Percentiles rank a stretch among this genome's conserved stretches.
phyloP scores from a whole-genome alignment of 2,888 invertebrate genomes.

The Argyresthia albistria region DNA sequence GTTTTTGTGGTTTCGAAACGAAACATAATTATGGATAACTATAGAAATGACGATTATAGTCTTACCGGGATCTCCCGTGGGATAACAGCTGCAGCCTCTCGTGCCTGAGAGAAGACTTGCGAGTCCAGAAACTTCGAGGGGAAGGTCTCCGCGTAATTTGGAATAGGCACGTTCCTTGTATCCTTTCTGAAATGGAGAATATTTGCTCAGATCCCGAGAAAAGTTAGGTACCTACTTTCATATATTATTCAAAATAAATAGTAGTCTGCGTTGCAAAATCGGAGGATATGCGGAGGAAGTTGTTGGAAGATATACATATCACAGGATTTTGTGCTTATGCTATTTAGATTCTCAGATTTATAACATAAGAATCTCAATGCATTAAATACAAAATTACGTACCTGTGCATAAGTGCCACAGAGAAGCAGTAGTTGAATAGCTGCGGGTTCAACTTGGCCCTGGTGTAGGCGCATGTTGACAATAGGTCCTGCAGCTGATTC shows the following conservation, averaged over 20 bases:
- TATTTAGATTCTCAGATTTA: no score
- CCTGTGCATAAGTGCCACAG: conserved; percentile 84
- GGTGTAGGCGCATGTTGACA: conserved; percentile 78
- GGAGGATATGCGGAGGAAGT: background rate
- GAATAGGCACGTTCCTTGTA: conserved; percentile 71
- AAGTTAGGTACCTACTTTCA: no score
- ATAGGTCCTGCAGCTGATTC: conserved; percentile 72
- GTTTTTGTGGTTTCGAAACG: no score
- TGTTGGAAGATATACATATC: no score
- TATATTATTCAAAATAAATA: conserved; percentile 8
- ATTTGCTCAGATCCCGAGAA: no score
- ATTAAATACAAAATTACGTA: no score
- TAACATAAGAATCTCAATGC: no score
- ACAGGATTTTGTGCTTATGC: no score
- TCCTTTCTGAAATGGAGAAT: conserved; percentile 47
- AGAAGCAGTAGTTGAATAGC: conserved; percentile 84
- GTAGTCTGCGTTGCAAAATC: conserved; percentile 1
- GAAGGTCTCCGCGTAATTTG: conserved; percentile 76
- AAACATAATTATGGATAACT: no score
- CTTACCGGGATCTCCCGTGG: conserved; percentile 36
- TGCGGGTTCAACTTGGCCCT: conserved; percentile 85
- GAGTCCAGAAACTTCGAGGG: conserved; percentile 78
- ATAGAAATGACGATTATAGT: conserved; percentile 1
- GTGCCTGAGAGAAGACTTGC: conserved; percentile 68
- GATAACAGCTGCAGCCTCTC: conserved; percentile 68